Evolutionary conservation across 1,140 invertebrate genomes (phyloP), one percentile per base, ranked within the genome.

Genomic region (Atopsyche davidsoni): DNA sequence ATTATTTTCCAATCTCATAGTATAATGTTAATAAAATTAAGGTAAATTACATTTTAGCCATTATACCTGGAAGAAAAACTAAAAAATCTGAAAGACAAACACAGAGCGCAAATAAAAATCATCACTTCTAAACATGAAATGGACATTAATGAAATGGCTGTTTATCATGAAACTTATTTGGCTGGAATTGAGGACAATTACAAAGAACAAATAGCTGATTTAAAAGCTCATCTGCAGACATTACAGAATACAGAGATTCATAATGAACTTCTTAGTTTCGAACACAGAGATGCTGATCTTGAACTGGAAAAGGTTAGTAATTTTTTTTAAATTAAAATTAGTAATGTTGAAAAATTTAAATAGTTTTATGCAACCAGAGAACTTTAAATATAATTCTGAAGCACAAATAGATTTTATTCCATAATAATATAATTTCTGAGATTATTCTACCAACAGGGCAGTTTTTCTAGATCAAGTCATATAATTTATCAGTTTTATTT

Each of bases 231-330:
- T 61, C 64, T 73, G 18, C 69, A 72, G 50, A 70, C 67, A 2
- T 57, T 73, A 17, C 69, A 76, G 35, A 71, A 72, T 50, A 64
- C 71, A 9, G 70, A 72, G 51, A 55, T 59, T 1, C 70, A 69
- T 24, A 65, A 68, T 1, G 67, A 66, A 0, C 21, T 53, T 19
- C 32, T 43, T 11, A 34, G 39, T 46, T 47, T 72, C 2, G 71
- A 74, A 57, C 72, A 75, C 41, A 72, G 77, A 55, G 75, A 73
- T 48, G 68, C 71, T 9, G 71, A 73, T 54, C 44, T 70, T 46
- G 70, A 73, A 45, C 56, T 73, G 14, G 70, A 73, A 48, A 72
- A 77, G 73, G 75, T 79, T 54, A 68, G 64, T 55, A n/a, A n/a
- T n/a, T n/a, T n/a, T n/a, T n/a, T n/a, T n/a, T n/a, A n/a, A n/a